phyloP scores from a whole-genome alignment of 2,888 invertebrate species.

The Oxytorus armatus region DNA sequence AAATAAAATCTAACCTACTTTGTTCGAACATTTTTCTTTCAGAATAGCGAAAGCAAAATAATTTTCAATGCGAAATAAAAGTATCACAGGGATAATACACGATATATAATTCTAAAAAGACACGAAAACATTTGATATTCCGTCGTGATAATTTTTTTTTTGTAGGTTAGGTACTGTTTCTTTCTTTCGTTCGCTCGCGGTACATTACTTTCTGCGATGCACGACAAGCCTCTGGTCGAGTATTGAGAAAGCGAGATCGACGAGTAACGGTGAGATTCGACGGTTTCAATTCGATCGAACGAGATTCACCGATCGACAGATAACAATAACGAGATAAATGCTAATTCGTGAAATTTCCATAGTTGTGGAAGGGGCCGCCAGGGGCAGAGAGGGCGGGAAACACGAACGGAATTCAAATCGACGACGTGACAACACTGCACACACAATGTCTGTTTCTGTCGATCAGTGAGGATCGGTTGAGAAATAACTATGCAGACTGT shows the following conservation, averaged over 20 bases:
- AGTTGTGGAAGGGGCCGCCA: too few species aligned
- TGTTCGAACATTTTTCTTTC: too few species aligned
- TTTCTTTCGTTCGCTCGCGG: neutral
- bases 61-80: too few species aligned
- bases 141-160: too few species aligned
- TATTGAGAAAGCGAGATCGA: conserved; percentile 13
- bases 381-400: too few species aligned
- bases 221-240: neutral
- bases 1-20: too few species aligned
- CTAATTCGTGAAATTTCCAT: conserved; percentile 59
- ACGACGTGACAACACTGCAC: conserved; percentile 2
- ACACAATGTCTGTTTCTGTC: conserved; percentile 13
- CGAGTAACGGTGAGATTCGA: neutral
- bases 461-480: conserved; percentile 25
- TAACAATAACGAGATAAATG: conserved; percentile 63
- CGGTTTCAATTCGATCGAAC: conserved; percentile 33
- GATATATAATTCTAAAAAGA: too few species aligned
- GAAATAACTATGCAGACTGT: neutral
- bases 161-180: too few species aligned
- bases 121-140: too few species aligned
- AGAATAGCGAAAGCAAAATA: too few species aligned
- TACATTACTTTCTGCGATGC: neutral
- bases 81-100: too few species aligned
- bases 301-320: conserved; percentile 56
- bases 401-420: conserved; percentile 49